Conservation (phyloP, 2,797 vertebrate species). For the Manis javanica region DNA sequence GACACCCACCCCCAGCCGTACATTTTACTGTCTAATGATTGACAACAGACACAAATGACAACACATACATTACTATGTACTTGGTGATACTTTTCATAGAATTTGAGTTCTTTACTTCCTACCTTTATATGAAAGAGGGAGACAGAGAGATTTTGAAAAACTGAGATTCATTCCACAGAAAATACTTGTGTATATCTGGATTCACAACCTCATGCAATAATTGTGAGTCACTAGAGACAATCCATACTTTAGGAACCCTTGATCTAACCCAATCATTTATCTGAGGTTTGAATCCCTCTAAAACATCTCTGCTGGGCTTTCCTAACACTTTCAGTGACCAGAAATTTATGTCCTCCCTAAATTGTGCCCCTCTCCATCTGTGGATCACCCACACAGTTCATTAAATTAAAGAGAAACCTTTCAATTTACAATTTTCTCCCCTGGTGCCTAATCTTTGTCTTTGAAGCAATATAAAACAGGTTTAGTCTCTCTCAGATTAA, state of each 20-base stretch:
- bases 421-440: conserved; percentile 8
- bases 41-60: conserved; percentile 15
- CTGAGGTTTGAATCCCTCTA: conserved; percentile 3
- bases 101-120: background rate
- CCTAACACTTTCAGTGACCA: background rate
- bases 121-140: background rate
- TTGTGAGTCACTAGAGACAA: background rate
- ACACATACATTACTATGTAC: background rate
- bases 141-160: background rate
- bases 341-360: background rate
- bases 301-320: conserved; percentile 24
- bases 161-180: background rate
- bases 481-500: background rate
- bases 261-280: background rate
- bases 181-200: background rate
- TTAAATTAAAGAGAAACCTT: conserved; percentile 5
- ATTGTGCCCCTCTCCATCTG: background rate
- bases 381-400: background rate
- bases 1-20: background rate
- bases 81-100: background rate
- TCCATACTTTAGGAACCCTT: background rate
- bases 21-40: background rate
- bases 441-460: background rate
- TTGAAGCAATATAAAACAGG: conserved; percentile 49
- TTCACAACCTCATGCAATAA: background rate